Percentiles rank a stretch among this genome's conserved stretches.
phyloP scores from a whole-genome alignment of 2,113 vertebrate species.

The Mionectes macconnelli region DNA sequence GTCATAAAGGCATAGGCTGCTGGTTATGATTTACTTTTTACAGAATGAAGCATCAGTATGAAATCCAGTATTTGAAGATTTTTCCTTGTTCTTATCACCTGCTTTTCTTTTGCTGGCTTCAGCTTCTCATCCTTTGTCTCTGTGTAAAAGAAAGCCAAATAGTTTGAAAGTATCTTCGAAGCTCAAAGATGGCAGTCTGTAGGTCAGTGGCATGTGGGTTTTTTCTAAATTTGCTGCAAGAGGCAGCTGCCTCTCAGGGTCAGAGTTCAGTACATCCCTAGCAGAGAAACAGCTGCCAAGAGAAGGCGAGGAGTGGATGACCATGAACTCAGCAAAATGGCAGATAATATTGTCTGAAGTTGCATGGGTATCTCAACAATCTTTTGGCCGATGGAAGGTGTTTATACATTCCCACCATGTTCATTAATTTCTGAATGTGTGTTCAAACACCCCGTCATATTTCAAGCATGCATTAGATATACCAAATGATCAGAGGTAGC shows the following conservation, averaged over 20 bases:
- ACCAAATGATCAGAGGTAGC: background rate
- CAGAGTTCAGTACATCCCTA: background rate
- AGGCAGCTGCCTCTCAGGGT: background rate
- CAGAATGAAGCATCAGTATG: background rate
- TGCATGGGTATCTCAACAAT: background rate
- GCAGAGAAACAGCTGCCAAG: background rate
- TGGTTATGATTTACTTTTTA: background rate
- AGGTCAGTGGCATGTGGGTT: rapidly evolving
- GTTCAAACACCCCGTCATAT: background rate
- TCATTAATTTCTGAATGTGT: background rate
- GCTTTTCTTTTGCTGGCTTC: background rate
- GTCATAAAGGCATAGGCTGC: constrained; percentile 18
- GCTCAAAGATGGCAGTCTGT: background rate
- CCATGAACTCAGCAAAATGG: background rate
- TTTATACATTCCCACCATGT: background rate
- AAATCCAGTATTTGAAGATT: background rate
- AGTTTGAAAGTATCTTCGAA: background rate
- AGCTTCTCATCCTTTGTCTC: background rate
- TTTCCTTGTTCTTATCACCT: background rate
- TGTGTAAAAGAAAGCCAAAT: background rate
- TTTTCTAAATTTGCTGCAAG: background rate
- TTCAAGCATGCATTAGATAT: background rate
- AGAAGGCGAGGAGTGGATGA: background rate
- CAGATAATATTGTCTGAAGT: background rate
- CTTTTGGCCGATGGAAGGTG: background rate